A percentile compares a stretch with the other conserved stretches of the same genome.
Evolutionary conservation across 2,888 invertebrate genomes (phyloP).

Genomic region (Tetragonula carbonaria): DNA sequence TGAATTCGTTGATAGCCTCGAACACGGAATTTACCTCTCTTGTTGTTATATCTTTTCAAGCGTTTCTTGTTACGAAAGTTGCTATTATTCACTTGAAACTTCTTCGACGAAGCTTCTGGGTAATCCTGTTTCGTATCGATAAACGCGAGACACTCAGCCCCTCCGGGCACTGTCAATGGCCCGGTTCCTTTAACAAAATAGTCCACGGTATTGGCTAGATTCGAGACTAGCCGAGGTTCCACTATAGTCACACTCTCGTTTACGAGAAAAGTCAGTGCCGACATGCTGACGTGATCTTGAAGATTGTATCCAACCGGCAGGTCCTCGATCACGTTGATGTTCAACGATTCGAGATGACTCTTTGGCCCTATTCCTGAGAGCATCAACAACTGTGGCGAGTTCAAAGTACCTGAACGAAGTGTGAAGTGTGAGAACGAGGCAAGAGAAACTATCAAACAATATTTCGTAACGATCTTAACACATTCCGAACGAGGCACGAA

Average conservation of each 20-base stretch:
- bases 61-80: not conserved
- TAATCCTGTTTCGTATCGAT: constrained; percentile 86
- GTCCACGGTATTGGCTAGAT: constrained; percentile 86
- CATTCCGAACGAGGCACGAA: no score
- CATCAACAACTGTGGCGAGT: constrained; percentile 94
- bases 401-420: constrained; percentile 90
- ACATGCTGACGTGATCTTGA: constrained; percentile 92
- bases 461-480: not conserved
- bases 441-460: not conserved
- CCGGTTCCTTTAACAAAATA: constrained; percentile 88
- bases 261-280: constrained; percentile 89
- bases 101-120: not conserved
- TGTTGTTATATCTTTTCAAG: not conserved
- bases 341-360: constrained; percentile 86
- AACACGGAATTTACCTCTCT: not conserved
- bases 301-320: constrained; percentile 92
- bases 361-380: constrained; percentile 92
- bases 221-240: constrained; percentile 85
- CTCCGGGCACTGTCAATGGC: constrained; percentile 91
- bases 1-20: no score
- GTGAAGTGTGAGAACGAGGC: constrained; percentile 62
- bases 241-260: constrained; percentile 89
- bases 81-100: not conserved
- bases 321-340: constrained; percentile 88
- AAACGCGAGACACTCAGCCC: constrained; percentile 91